Base-by-base conservation (phyloP, 2,797 vertebrate genomes). In the Tokudaia muenninki region DNA sequence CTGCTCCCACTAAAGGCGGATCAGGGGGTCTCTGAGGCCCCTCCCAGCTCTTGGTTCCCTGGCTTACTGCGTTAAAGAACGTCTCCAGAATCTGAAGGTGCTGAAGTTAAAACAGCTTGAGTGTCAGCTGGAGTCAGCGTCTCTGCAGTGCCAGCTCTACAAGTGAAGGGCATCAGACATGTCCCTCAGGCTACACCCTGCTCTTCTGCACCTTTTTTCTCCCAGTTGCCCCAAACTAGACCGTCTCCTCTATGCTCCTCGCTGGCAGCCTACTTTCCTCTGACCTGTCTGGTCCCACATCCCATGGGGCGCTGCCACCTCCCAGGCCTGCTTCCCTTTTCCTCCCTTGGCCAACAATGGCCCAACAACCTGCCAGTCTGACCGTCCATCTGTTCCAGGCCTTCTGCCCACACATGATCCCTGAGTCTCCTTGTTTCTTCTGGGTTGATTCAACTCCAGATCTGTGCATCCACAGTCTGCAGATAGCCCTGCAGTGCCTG, bases 61-160 rank as follows among this genome's bases (percentile, higher is more conserved):
- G n/a, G 78, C 75, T 91, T 26, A 41, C 2, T 24, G 47, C 31
- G 16, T 11, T 57, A 50, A 75, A 92, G 50, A 9, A 80, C 3
- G 79, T 74, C 92, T 78, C 59, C 67, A n/a, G 41, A 34, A 37
- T 52, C 74, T 8, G 52, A 22, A 78, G 50, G 34, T 1, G 52
- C 91, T 37, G 34, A 47, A 9, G 87, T 90, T 90, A 90, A 89
- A 90, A 90, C 41, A 78, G 74, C 87, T 50, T 75, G 87, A 77
- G 87, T 55, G 87, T 89, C 87, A 89, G 87, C 87, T 88, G 87
- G 55, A 47, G 87, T 59, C 72, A 89, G 87, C 74, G 41, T 90
- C 87, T 78, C 67, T 78, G 72, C 47, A 80, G 59, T 44, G 77
- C 89, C 89, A 91, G 77, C 77, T 80, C 61, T 59, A 80, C 89